Base-by-base conservation (phyloP, 1,140 invertebrate genomes). In the Drosophila chauvacae region DNA sequence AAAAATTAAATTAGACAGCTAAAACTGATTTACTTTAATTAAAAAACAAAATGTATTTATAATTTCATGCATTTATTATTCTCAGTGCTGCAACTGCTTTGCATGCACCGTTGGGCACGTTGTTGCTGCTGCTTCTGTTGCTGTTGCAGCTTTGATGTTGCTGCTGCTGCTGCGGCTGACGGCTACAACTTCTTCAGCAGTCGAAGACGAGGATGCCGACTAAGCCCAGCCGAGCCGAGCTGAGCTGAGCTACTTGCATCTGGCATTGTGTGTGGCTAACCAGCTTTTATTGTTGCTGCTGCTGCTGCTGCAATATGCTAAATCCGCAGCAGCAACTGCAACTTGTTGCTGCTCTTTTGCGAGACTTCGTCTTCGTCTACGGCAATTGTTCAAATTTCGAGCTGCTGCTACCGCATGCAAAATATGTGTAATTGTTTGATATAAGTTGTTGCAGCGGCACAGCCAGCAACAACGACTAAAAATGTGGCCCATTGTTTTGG, bases 371-470 rank as follows among this genome's bases (percentile, higher is more conserved):
- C 63, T 70, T 69, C 63, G 48, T 66, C 66, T 70, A 66, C 66
- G 45, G 69, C 77, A 79, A 79, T 80, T 80, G 77, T 80, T 80
- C 76, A 78, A 78, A 78, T 78, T 78, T 78, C 76, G 74, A 78
- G 63, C 70, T 75, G 62, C 69, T 74, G 62, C 69, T 74, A 66
- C 78, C 58, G 77, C 86, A 91, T 88, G 90, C 86, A 90, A 91
- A 91, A 91, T 91, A 82, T 91, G 86, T 91, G 83, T 91, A 91
- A 91, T 91, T 91, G 90, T 91, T 91, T 91, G 80, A 79, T 90
- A 88, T 90, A 88, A 88, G 84, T 88, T 87, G 84, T 82, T 78
- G 76, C 74, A 71, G 71, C 74, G 51, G 62, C 62, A 53, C 55
- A 39, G 41, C 30, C 69, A 60, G 69, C 69, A 80, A 57, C 42